A percentile compares a stretch with the other conserved stretches of the same genome.
phyloP scores from a whole-genome alignment of 1,140 invertebrate genomes.

The Druon quercuslanigerum region DNA sequence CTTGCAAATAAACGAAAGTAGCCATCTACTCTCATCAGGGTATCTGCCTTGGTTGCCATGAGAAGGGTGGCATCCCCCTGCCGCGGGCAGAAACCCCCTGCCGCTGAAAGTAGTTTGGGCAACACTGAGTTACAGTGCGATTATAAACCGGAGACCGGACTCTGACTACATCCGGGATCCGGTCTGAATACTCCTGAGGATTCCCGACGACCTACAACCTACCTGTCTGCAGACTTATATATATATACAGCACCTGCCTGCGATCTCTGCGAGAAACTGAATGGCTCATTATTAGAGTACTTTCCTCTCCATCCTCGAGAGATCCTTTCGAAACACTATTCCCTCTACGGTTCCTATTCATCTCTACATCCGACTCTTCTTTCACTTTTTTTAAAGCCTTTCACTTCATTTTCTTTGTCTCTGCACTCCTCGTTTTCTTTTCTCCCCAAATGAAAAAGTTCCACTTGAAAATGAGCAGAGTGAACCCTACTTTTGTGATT shows the following conservation, averaged over 20 bases:
- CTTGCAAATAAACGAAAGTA: too few relatives aligned
- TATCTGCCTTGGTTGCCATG: too few relatives aligned
- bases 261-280: constrained; percentile 13
- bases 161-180: constrained; percentile 10
- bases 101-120: too few relatives aligned
- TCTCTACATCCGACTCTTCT: constrained; percentile 27
- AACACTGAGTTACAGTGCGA: neutral
- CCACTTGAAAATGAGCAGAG: neutral
- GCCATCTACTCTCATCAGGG: too few relatives aligned
- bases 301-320: constrained; percentile 23
- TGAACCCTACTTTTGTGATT: neutral
- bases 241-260: constrained; percentile 1
- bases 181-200: constrained; percentile 29
- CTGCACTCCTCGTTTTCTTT: neutral
- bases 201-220: constrained; percentile 19
- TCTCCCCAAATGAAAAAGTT: constrained; percentile 4
- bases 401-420: constrained; percentile 22
- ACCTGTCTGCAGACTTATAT: constrained; percentile 15
- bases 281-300: constrained; percentile 30
- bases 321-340: constrained; percentile 31
- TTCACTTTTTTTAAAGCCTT: constrained; percentile 5
- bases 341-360: constrained; percentile 25
- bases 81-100: too few relatives aligned
- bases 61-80: too few relatives aligned
- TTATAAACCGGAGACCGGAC: constrained; percentile 5